These are phyloP conservation scores for Calameuta idolon DNA, from an alignment of 2,888 invertebrate genomes.

Conservation along the genomic window DNA sequence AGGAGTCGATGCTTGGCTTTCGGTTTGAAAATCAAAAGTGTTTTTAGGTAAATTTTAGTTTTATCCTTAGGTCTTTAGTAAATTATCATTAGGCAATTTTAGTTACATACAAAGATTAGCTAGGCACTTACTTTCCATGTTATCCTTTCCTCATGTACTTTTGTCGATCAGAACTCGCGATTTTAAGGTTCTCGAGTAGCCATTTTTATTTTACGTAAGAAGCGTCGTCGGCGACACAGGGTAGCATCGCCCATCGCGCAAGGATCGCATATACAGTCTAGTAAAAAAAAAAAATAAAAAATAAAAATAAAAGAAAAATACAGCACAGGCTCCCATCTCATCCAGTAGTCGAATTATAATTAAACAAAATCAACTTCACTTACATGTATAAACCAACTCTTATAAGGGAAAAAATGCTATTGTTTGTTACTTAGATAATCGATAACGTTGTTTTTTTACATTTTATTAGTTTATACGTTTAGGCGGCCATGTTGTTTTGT, in stretches of 20 bases:
- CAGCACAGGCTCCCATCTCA: neutral
- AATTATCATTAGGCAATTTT: conserved; percentile 3
- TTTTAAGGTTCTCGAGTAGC: too few relatives aligned
- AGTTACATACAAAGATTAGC: neutral
- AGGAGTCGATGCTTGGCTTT: neutral
- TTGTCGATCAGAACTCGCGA: too few relatives aligned
- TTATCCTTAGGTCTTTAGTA: conserved; percentile 1
- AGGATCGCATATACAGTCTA: neutral
- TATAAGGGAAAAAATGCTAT: conserved; percentile 57
- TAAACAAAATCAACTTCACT: conserved; percentile 9
- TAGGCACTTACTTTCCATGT: neutral
- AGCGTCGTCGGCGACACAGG: neutral
- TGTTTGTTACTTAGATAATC: conserved; percentile 67
- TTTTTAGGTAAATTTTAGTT: conserved; percentile 1
- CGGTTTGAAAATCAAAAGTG: conserved; percentile 2
- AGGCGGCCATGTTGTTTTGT: conserved; percentile 63
- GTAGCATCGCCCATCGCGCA: neutral
- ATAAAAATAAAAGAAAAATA: neutral
- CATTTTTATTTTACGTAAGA: neutral
- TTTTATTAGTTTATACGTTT: conserved; percentile 67
- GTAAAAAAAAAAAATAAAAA: neutral
- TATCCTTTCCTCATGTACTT: too few relatives aligned
- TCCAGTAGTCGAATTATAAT: conserved; percentile 8
- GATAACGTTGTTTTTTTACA: conserved; percentile 65
- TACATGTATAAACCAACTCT: conserved; percentile 3